Conservation (phyloP, 2,797 vertebrate species). For the Leptodactylus fallax region DNA sequence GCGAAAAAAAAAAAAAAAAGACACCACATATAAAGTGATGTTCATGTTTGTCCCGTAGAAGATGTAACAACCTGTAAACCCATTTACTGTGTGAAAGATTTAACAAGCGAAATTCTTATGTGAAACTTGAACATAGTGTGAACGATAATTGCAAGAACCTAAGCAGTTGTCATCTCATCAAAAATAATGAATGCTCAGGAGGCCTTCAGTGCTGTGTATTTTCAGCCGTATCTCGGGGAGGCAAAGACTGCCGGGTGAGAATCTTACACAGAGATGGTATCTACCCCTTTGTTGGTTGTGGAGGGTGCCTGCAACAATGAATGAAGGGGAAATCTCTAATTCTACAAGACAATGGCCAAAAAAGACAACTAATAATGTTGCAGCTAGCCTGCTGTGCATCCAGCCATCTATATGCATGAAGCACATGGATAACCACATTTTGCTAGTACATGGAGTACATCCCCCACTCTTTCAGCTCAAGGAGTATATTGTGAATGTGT, state of each 20-base stretch:
- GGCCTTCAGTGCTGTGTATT: constrained; percentile 77
- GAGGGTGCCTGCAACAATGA: constrained; percentile 81
- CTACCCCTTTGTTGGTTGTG: constrained; percentile 71
- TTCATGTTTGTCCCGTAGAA: constrained; percentile 46
- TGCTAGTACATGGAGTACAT: constrained; percentile 29
- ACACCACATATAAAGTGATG: constrained; percentile 25
- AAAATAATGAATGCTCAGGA: constrained; percentile 88
- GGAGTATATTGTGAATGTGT: background rate
- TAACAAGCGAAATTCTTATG: constrained; percentile 69
- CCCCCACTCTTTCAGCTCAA: constrained; percentile 14
- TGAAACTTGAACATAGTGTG: constrained; percentile 70
- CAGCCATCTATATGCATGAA: constrained; percentile 72
- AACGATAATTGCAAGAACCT: constrained; percentile 71
- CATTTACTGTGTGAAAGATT: constrained; percentile 66
- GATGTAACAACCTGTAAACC: constrained; percentile 52
- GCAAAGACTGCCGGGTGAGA: constrained; percentile 70
- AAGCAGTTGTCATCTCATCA: constrained; percentile 81
- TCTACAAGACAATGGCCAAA: constrained; percentile 74
- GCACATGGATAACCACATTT: constrained; percentile 51
- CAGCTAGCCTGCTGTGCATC: constrained; percentile 76
- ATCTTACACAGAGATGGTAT: constrained; percentile 45
- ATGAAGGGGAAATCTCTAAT: constrained; percentile 72
- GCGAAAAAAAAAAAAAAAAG: background rate
- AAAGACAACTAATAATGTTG: constrained; percentile 77
- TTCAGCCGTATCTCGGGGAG: constrained; percentile 76